phyloP scores from a whole-genome alignment of 2,888 invertebrate species.

The Epistrophella euchroma region DNA sequence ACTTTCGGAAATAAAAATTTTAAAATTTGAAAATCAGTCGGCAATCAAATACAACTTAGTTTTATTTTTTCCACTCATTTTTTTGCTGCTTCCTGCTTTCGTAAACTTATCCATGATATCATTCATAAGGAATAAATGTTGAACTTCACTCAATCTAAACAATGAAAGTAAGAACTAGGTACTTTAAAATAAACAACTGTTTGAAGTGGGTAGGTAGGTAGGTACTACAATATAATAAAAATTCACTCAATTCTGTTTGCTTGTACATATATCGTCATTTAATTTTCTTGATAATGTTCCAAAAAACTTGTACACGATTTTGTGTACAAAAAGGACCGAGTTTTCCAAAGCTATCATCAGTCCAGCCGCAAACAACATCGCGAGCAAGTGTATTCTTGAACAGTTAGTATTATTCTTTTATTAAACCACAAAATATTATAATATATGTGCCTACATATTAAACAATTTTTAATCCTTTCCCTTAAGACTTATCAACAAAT shows the following conservation, averaged over 20 bases:
- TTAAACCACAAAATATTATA: background rate
- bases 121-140: background rate
- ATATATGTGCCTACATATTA: background rate
- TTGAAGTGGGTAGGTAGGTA: background rate
- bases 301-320: conserved; percentile 12
- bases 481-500: background rate
- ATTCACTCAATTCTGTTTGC: background rate
- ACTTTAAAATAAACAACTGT: background rate
- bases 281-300: conserved; percentile 55
- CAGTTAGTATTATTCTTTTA: background rate
- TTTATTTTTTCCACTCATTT: background rate
- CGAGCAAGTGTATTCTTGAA: conserved; percentile 35
- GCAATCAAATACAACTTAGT: too few relatives aligned
- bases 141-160: background rate
- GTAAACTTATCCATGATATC: too few relatives aligned
- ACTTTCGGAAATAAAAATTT: too few relatives aligned
- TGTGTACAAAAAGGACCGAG: conserved; percentile 66
- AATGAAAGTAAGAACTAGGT: background rate
- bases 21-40: too few relatives aligned
- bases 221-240: background rate
- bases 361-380: conserved; percentile 64
- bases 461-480: background rate
- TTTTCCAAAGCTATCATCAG: conserved; percentile 51
- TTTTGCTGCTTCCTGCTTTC: background rate
- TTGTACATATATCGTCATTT: background rate